Percentiles rank a stretch among this genome's conserved stretches.
Evolutionary conservation across 2,888 invertebrate genomes (phyloP).

Genomic region (Deilephila porcellus): DNA sequence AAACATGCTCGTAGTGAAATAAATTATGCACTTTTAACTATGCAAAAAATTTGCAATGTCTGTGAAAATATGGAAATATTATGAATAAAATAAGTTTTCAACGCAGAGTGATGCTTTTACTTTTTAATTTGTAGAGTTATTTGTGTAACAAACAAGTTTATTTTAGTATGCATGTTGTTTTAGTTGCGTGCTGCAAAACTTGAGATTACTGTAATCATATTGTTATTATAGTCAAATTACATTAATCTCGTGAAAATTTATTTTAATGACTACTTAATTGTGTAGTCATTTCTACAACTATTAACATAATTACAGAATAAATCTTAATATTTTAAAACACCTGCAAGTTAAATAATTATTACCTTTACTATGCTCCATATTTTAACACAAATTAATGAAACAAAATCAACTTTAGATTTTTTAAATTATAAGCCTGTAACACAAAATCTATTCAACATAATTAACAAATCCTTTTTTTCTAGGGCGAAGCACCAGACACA

Average conservation of each 20-base stretch:
- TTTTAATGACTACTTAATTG: no score
- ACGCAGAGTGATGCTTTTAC: constrained; percentile 15
- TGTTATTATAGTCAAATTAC: no score
- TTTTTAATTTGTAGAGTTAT: constrained; percentile 18
- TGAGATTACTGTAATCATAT: no score
- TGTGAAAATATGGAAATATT: constrained; percentile 25
- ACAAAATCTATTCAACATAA: no score
- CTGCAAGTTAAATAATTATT: no score
- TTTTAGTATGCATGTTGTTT: constrained; percentile 27
- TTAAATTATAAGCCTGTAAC: no score
- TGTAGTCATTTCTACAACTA: no score
- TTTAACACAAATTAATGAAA: background rate
- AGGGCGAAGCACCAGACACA: constrained; percentile 91
- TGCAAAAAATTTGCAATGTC: constrained; percentile 20
- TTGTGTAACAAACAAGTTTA: background rate
- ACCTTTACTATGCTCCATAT: no score
- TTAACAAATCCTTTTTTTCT: constrained; percentile 31
- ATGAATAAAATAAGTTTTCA: constrained; percentile 23
- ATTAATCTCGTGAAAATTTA: no score
- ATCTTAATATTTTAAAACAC: no score
- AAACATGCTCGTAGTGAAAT: constrained; percentile 29
- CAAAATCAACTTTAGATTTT: no score
- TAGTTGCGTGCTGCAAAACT: constrained; percentile 19
- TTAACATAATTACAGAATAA: no score
- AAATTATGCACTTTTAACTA: constrained; percentile 29